Evolutionary conservation across 2,113 vertebrate genomes (phyloP).

Genomic region (Heterotilapia buettikoferi): DNA sequence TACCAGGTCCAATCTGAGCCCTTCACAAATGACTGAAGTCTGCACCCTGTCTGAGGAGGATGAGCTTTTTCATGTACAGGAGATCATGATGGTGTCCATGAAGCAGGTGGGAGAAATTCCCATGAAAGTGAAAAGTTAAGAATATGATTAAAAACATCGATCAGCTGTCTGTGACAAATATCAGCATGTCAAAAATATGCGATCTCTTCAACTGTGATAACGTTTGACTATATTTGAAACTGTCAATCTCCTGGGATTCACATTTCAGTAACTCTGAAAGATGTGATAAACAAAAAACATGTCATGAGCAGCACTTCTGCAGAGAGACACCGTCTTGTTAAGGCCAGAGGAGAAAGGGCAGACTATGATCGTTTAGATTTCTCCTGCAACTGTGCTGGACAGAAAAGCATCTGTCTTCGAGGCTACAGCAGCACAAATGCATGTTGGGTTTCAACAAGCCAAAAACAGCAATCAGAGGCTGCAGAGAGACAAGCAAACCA

Average conservation of each 20-base stretch:
- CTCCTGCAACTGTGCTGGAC: too few relatives aligned
- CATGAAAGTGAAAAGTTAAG: not conserved
- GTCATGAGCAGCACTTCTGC: not conserved
- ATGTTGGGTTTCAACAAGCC: too few relatives aligned
- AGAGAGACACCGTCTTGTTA: not conserved
- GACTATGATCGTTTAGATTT: too few relatives aligned
- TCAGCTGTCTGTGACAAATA: not conserved
- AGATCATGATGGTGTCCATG: not conserved
- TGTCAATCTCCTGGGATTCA: rapidly evolving
- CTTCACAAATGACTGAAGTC: not conserved
- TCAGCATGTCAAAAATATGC: rapidly evolving
- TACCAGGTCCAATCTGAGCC: rapidly evolving
- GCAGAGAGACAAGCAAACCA: too few relatives aligned
- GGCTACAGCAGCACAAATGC: too few relatives aligned
- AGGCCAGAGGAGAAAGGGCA: not conserved
- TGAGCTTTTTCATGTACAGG: not conserved
- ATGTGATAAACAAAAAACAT: not conserved
- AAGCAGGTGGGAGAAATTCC: not conserved
- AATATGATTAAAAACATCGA: rapidly evolving
- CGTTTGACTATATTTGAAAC: not conserved
- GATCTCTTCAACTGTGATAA: not conserved
- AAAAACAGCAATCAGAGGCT: too few relatives aligned
- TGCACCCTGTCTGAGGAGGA: not conserved
- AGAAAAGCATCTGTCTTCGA: too few relatives aligned
- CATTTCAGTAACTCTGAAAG: not conserved